phyloP scores from a whole-genome alignment of 1,140 invertebrate genomes.

The Temnothorax longispinosus region DNA sequence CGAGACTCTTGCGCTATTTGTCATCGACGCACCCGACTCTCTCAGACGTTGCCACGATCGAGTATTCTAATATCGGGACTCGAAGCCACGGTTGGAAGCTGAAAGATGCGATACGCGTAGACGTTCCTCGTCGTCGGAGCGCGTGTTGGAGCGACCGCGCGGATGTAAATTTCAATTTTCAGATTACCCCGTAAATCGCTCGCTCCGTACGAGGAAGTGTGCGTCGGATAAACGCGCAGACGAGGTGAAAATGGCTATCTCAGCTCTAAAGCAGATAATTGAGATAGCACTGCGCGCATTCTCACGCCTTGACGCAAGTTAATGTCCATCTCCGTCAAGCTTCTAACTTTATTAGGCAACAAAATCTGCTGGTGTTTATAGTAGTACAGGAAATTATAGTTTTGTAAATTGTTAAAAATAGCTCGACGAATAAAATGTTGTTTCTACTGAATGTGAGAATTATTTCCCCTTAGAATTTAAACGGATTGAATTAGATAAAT shows the following conservation, averaged over 20 bases:
- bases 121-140: neutral
- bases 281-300: conserved; percentile 23
- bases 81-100: conserved; percentile 2
- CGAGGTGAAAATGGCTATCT: conserved; percentile 1
- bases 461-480: neutral
- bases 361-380: conserved; percentile 3
- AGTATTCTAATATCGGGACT: conserved; percentile 1
- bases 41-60: neutral
- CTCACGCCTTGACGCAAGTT: conserved; percentile 7
- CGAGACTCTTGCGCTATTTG: conserved; percentile 53
- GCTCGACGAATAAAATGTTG: neutral
- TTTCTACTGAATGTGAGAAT: neutral
- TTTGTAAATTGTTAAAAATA: neutral
- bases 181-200: conserved; percentile 51
- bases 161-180: conserved; percentile 56
- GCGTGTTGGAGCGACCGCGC: neutral
- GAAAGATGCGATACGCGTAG: neutral
- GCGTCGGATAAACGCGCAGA: neutral
- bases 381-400: neutral
- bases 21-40: neutral
- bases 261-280: conserved; percentile 13
- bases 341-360: conserved; percentile 36
- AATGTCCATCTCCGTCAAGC: neutral
- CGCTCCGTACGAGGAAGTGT: conserved; percentile 5
- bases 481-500: conserved; percentile 39